Evolutionary conservation across 2,888 invertebrate species (phyloP), one percentile per base, ranked within the genome.

Genomic region (Mimachlamys varia): DNA sequence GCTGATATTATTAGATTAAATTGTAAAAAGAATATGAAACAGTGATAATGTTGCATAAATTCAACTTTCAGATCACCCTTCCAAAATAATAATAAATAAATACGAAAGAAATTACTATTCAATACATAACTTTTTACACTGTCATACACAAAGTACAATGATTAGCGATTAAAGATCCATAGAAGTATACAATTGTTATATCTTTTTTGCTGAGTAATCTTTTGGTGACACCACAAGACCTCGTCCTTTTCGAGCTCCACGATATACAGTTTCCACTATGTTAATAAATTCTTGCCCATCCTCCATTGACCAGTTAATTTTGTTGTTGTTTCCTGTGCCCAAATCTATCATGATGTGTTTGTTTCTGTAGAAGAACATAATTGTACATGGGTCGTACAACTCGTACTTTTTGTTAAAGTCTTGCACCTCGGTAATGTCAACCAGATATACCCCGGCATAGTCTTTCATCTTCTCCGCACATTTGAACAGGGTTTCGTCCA

Each of bases 291-390:
- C 99, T 97, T 99, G 99, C 96, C 99, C 99, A 96, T 99, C 99
- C 96, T 99, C 99, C 89, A 99, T 97, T 0, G 99, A 98, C 99
- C 99, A 99, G 97, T 99, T 99, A 95, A 99, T 99, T 97, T 99
- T 99, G 97, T 99, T 99, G 97, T 99, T 99, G 97, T 99, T 99
- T 96, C 99, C 99, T 0, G 99, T 99, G 49, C 99, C 99, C 97
- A 99, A 98, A 98, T 99, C 99, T 96, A 99, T 99, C 99, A 99
- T 99, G 93, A 99, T 99, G 97, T 99, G 99, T 96, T 99, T 99
- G 97, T 99, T 99, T 92, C 99, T 98, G 97, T 99, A 99, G 98
- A 99, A 99, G 97, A 99, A 99, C 99, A 99, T 99, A 33, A 98
- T 98, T 0, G 99, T 99, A 97, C 99, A 99, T 0, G 99, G 99